Evolutionary conservation across 2,888 invertebrate genomes (phyloP).

Genomic region (Papilio elwesi): DNA sequence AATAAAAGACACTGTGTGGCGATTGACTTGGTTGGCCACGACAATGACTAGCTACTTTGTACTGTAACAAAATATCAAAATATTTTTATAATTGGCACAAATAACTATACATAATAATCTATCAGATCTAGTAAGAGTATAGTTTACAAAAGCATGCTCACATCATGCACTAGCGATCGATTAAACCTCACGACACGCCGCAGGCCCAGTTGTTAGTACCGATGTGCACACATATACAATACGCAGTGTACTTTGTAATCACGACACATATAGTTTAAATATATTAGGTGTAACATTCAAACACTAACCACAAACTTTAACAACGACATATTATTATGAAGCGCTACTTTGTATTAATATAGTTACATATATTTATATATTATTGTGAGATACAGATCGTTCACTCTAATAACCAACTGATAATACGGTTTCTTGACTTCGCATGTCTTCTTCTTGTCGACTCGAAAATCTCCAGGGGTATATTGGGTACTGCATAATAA

Average conservation of each 20-base stretch:
- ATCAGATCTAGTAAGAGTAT: conserved; percentile 43
- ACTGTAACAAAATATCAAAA: conserved; percentile 57
- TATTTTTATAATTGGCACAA: conserved; percentile 43
- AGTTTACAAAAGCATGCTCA: conserved; percentile 30
- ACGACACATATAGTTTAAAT: conserved; percentile 32
- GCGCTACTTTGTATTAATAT: conserved; percentile 68
- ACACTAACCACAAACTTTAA: conserved; percentile 54
- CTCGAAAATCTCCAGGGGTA: conserved; percentile 84
- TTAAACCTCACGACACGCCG: conserved; percentile 50
- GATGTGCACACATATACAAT: conserved; percentile 28
- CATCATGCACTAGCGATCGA: conserved; percentile 39
- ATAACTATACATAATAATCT: conserved; percentile 42
- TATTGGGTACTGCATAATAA: conserved; percentile 85
- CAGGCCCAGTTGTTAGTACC: conserved; percentile 58
- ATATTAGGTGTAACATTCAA: conserved; percentile 33
- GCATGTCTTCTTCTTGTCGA: conserved; percentile 82
- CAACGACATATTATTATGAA: conserved; percentile 62
- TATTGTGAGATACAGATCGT: conserved; percentile 60
- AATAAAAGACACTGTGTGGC: conserved; percentile 37
- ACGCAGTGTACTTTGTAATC: conserved; percentile 20
- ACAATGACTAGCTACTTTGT: conserved; percentile 79
- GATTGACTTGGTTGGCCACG: conserved; percentile 48
- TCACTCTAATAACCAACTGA: conserved; percentile 84
- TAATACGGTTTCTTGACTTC: conserved; percentile 83
- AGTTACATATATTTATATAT: conserved; percentile 69